Evolutionary conservation across 1,140 invertebrate genomes (phyloP).

Genomic region (Drosophila truncata): DNA sequence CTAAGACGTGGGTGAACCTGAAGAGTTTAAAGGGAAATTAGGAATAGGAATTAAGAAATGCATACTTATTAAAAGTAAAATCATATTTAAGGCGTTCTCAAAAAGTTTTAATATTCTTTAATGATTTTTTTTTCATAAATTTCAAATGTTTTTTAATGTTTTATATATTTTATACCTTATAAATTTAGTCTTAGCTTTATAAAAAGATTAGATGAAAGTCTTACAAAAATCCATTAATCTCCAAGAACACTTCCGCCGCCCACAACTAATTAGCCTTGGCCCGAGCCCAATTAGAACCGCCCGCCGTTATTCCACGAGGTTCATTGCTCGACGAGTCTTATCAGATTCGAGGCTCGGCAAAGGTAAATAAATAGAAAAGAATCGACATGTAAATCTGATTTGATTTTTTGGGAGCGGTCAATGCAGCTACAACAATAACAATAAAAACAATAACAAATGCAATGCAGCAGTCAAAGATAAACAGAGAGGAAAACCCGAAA

Average conservation of each 20-base stretch:
- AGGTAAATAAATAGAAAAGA: constrained; percentile 42
- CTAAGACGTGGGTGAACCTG: neutral
- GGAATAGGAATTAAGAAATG: neutral
- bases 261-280: constrained; percentile 40
- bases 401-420: constrained; percentile 76
- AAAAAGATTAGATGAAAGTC: neutral
- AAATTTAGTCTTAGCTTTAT: neutral
- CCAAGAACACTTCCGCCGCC: constrained; percentile 18
- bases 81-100: neutral
- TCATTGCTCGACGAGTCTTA: constrained; percentile 41
- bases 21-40: neutral
- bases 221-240: constrained; percentile 6
- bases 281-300: constrained; percentile 24
- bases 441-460: constrained; percentile 38
- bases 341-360: constrained; percentile 46
- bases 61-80: neutral
- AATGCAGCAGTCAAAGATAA: constrained; percentile 70
- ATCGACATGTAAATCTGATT: constrained; percentile 59
- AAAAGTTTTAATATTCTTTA: too few relatives aligned
- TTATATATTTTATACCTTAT: neutral
- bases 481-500: constrained; percentile 58
- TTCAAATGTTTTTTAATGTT: neutral
- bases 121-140: neutral
- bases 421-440: constrained; percentile 38
- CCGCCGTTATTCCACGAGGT: neutral